Conservation (phyloP, 1,140 invertebrate species). For the Eupeodes corollae region DNA sequence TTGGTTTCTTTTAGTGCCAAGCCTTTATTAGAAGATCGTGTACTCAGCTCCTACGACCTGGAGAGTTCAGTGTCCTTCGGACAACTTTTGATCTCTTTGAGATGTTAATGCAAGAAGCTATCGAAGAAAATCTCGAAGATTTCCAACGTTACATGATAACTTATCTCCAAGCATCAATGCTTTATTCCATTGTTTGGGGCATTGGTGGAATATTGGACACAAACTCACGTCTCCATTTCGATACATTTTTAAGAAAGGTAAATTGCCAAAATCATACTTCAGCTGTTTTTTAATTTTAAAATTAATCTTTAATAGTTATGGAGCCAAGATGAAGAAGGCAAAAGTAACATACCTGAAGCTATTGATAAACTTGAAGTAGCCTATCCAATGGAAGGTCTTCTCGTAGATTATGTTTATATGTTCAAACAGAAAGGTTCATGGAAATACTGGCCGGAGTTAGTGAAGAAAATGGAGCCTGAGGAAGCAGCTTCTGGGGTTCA, state of each 20-base stretch:
- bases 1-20: constrained; percentile 13
- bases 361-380: constrained; percentile 58
- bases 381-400: constrained; percentile 57
- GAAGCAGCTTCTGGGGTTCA: constrained; percentile 28
- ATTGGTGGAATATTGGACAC: constrained; percentile 64
- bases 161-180: constrained; percentile 68
- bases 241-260: constrained; percentile 47
- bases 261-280: neutral
- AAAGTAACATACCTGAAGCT: constrained; percentile 51
- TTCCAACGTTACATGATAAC: constrained; percentile 51
- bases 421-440: constrained; percentile 64
- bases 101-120: constrained; percentile 62
- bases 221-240: constrained; percentile 62
- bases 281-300: neutral
- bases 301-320: neutral
- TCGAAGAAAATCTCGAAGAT: constrained; percentile 46
- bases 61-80: constrained; percentile 60
- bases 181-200: constrained; percentile 71
- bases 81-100: constrained; percentile 63
- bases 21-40: constrained; percentile 56
- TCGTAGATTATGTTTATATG: constrained; percentile 71
- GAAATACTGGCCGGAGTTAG: constrained; percentile 61
- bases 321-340: constrained; percentile 38
- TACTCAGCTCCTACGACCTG: constrained; percentile 53
- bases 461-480: constrained; percentile 36